Conservation (phyloP, 2,888 invertebrate genomes). For the Asteroscopus sphinx region DNA sequence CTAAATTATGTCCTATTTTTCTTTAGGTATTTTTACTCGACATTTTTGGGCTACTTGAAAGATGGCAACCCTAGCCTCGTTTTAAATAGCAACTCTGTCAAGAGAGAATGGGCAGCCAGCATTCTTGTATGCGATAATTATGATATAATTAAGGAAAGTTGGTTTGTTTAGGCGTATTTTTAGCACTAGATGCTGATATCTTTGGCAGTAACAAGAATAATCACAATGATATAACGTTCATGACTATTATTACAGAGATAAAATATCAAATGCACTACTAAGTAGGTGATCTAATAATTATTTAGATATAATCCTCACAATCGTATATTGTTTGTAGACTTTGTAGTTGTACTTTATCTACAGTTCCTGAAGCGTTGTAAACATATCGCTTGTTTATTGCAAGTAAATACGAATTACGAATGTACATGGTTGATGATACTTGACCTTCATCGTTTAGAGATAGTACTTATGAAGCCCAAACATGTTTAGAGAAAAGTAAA, state of each 20-base stretch:
- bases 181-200: no score
- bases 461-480: neutral
- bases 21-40: no score
- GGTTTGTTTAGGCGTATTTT: no score
- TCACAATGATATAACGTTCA: neutral
- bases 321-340: conserved; percentile 5
- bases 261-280: neutral
- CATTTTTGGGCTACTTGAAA: no score
- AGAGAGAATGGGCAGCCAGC: no score
- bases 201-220: no score
- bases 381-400: conserved; percentile 6
- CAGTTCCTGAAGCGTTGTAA: neutral
- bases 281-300: neutral
- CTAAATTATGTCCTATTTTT: no score
- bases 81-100: no score
- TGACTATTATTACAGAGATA: neutral
- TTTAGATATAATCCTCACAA: neutral
- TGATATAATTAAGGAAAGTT: no score
- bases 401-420: neutral
- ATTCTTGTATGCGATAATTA: no score
- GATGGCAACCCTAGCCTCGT: no score
- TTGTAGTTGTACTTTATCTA: neutral
- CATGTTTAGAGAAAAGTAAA: no score
- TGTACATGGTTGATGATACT: neutral
- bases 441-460: neutral